Conservation (phyloP, 2,797 vertebrate species). For the Bucorvus abyssinicus region DNA sequence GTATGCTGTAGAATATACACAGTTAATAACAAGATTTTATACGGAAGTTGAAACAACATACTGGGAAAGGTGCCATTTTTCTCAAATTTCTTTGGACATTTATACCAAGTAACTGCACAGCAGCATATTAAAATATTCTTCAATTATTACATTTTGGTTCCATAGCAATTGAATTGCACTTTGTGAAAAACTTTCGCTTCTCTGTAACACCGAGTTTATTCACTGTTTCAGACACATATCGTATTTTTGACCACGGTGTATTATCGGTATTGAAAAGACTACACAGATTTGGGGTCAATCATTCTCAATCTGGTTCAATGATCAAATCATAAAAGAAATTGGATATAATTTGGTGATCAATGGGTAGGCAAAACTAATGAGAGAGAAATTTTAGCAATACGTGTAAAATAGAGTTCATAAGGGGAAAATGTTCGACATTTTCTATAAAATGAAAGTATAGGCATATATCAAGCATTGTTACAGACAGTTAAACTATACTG, state of each 20-base stretch:
- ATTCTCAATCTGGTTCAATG: neutral
- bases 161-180: neutral
- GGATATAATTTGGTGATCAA: neutral
- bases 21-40: neutral
- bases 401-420: neutral
- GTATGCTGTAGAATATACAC: neutral
- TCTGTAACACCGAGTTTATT: neutral
- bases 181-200: neutral
- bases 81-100: neutral
- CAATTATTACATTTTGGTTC: neutral
- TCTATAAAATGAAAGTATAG: neutral
- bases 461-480: neutral
- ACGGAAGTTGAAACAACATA: neutral
- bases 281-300: neutral
- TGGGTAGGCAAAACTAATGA: neutral
- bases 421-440: neutral
- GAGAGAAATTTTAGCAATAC: neutral
- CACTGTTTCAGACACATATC: neutral
- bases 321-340: neutral
- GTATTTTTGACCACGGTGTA: neutral
- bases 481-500: neutral
- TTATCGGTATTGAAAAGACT: neutral
- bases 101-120: neutral
- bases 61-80: neutral
- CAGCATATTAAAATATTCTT: neutral